Evolutionary conservation across 2,113 vertebrate species (phyloP).

Genomic region (Myocastor coypus): DNA sequence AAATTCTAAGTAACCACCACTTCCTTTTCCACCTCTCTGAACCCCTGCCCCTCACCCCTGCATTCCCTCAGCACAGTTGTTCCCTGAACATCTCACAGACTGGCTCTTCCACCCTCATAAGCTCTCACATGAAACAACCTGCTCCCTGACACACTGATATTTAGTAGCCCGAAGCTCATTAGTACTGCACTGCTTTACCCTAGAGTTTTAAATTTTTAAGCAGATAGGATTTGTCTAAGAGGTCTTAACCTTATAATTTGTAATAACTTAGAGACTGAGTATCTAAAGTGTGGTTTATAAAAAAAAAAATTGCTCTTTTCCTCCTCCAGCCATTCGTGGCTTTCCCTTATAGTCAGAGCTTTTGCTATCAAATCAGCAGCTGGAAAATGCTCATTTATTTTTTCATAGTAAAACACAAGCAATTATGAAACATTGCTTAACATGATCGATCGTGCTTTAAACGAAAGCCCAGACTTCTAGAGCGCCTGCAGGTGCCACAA

Average conservation of each 20-base stretch:
- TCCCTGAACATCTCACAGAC: slow-evolving; percentile 71
- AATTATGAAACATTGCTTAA: slow-evolving; percentile 82
- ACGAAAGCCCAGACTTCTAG: slow-evolving; percentile 55
- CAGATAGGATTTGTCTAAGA: slow-evolving; percentile 86
- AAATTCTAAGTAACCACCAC: background rate
- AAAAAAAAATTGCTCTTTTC: slow-evolving; percentile 80
- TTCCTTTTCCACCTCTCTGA: background rate
- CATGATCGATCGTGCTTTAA: slow-evolving; percentile 79
- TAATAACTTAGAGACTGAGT: slow-evolving; percentile 86
- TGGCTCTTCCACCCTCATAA: slow-evolving; percentile 71
- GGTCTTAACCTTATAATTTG: slow-evolving; percentile 90
- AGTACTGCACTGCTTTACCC: slow-evolving; percentile 83
- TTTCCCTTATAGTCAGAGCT: slow-evolving; percentile 78
- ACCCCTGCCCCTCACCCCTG: fast-evolving
- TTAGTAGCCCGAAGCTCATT: slow-evolving; percentile 87
- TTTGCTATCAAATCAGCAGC: slow-evolving; percentile 78
- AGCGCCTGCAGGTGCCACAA: background rate
- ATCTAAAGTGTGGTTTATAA: slow-evolving; percentile 81
- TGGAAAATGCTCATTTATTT: slow-evolving; percentile 84
- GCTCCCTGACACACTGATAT: slow-evolving; percentile 78
- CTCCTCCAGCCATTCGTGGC: slow-evolving; percentile 83
- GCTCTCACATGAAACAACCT: slow-evolving; percentile 79
- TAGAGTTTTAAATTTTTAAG: slow-evolving; percentile 90
- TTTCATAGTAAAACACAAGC: slow-evolving; percentile 82
- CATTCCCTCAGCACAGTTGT: slow-evolving; percentile 52